Base-by-base conservation (phyloP, 2,888 invertebrate genomes). In the Lasioglossum lativentre region DNA sequence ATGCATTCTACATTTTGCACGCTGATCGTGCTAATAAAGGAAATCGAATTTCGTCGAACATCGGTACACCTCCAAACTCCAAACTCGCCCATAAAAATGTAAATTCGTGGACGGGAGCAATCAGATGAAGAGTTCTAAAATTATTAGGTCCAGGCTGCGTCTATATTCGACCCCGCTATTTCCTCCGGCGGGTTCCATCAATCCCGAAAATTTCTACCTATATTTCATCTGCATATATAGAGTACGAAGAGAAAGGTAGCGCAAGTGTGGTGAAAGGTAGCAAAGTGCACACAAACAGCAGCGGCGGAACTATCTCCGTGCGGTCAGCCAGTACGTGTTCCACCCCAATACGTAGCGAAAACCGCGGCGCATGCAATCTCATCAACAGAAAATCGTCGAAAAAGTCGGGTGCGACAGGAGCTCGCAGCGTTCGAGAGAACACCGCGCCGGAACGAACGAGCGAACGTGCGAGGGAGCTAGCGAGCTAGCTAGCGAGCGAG, bases 331-430 rank as follows among this genome's bases (percentile, higher is more conserved):
- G 70, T 70, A 70, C 70, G 40, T 70, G 40, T 70, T 40, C 70
- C 40, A 42, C 42, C 42, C 63, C 63, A 34, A 66, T 76, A 42
- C 81, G 38, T 30, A 63, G 56, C 23, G 80, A 70, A 81, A 83
- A 75, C 71, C 66, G 45, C 73, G 68, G 42, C 30, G 70, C 68
- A 56, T 70, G 78, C 76, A 85, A 79, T 79, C 76, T 68, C 47
- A 56, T 76, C 68, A 27, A 19, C 52, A n/a, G 47, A 75, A 76
- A 81, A 84, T 80, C 71, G 74, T 70, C 40, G 66, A 47, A 72
- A 78, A 75, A 40, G 45, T 45, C 42, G 52, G 52, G 40, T 27
- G 34, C n/a, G 42, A 42, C 47, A 30, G 68, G 78, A n/a, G 63
- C 63, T 63, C 63, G 63, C 19, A 30, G 63, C 63, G 56, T 56